Evolutionary conservation across 2,113 vertebrate species (phyloP), one percentile per base, ranked within the genome.

Genomic region (Rhinopomastus cyanomelas): DNA sequence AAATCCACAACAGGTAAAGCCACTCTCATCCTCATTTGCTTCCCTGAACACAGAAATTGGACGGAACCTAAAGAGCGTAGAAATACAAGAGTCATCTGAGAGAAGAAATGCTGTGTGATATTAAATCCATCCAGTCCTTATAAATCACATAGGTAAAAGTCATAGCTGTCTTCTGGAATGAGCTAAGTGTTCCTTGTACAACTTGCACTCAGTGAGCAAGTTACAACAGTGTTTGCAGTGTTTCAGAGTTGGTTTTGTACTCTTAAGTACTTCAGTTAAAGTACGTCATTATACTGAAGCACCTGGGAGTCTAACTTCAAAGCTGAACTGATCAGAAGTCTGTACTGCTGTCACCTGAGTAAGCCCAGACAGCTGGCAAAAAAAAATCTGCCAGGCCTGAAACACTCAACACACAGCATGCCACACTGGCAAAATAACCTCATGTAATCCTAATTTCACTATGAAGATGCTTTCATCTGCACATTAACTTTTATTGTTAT

Each of bases 11-110:
- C 99, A 99, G 76, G 98, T 99, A 94, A 99, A 99, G 72, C 99
- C 98, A 59, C 99, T 99, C 96, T 99, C 98, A 81, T 99, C 99
- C 93, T 99, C 99, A 34, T 99, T 99, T 48, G 99, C 98, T 97
- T 99, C 98, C 88, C 99, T 97, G 96, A 99, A 99, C 94, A 99
- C 98, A 23, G 99, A 99, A 96, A 99, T 99, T 12, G 99, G 99
- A 87, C 99, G 98, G 93, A 99, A 99, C 96, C 99, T 99, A 80
- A 42, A 67, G 66, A 89, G 92, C 25, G 53, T 11, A 94, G 48
- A 85, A 90, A 81, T 3, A 83, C 16, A 57, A 6, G 17, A 4
- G 57, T 92, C 56, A 86, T 5, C 46, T 32, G 3, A 74, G 62
- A 77, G 12, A 42, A 56, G 37, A 32, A 61, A 44, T 53, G 22